phyloP scores from a whole-genome alignment of 92 coral and sea anemone genomes.

The Plumapathes pennacea region DNA sequence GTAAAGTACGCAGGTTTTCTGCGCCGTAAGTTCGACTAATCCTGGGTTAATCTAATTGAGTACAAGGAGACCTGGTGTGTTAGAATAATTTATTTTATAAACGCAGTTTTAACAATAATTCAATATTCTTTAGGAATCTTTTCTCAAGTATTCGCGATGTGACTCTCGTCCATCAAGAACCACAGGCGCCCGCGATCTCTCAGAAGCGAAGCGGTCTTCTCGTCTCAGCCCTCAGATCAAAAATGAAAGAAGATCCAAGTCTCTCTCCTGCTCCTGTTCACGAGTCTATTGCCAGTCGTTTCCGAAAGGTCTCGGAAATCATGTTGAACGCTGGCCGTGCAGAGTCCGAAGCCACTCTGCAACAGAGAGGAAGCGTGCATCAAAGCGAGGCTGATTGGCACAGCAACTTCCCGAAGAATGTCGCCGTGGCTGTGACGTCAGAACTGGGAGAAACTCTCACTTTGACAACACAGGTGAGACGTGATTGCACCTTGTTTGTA shows the following conservation, averaged over 20 bases:
- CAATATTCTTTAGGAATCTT: conserved; percentile 46
- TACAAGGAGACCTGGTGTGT: too few species aligned
- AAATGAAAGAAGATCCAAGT: conserved; percentile 14
- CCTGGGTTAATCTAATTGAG: too few species aligned
- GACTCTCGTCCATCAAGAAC: conserved; percentile 57
- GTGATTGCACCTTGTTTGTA: too few species aligned
- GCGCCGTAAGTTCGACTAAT: too few species aligned
- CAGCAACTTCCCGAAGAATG: conserved; percentile 58
- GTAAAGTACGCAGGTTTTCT: too few species aligned
- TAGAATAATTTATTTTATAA: too few species aligned
- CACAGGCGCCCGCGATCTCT: conserved; percentile 15
- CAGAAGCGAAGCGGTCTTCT: conserved; percentile 36
- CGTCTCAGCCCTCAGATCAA: conserved; percentile 8
- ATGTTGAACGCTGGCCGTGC: conserved; percentile 22
- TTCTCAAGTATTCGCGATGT: conserved; percentile 69
- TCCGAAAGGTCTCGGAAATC: conserved; percentile 56
- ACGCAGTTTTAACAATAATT: too few species aligned
- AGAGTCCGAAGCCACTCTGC: conserved; percentile 21
- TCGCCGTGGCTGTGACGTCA: conserved; percentile 83
- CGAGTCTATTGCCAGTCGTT: conserved; percentile 7
- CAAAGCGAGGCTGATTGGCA: conserved; percentile 71
- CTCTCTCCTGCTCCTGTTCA: conserved; percentile 1
- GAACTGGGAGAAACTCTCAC: conserved; percentile 75
- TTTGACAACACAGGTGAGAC: conserved; percentile 76
- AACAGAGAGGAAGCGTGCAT: conserved; percentile 39